phyloP scores from a whole-genome alignment of 2,888 invertebrate genomes.

The Orthosia gothica region DNA sequence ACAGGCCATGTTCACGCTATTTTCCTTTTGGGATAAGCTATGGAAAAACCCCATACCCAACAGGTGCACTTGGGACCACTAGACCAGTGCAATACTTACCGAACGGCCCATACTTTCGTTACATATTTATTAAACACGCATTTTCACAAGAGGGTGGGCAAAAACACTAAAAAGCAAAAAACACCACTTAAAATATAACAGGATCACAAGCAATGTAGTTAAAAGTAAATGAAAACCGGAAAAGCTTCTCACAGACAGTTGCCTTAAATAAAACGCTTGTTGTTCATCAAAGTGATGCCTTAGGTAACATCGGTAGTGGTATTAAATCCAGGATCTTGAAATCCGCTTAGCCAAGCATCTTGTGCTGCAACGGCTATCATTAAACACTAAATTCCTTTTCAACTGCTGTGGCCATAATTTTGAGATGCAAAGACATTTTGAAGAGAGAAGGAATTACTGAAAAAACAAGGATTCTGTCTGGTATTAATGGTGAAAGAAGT shows the following conservation, averaged over 20 bases:
- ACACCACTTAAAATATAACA: no score
- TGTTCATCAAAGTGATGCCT: conserved; percentile 53
- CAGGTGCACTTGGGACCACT: no score
- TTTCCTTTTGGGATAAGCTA: no score
- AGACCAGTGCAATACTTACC: no score
- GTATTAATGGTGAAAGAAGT: not conserved
- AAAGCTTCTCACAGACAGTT: not conserved
- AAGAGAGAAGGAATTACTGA: not conserved
- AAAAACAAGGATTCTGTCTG: not conserved
- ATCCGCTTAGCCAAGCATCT: conserved; percentile 80
- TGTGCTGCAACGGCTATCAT: conserved; percentile 81
- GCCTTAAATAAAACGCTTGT: conserved; percentile 13
- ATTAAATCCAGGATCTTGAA: conserved; percentile 67
- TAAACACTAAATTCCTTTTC: conserved; percentile 84
- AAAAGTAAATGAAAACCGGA: not conserved
- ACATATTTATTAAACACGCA: no score
- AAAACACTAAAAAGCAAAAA: no score
- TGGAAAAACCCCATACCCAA: no score
- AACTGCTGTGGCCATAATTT: conserved; percentile 68
- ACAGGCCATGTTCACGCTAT: no score
- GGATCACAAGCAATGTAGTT: not conserved
- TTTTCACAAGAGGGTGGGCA: no score
- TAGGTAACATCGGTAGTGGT: conserved; percentile 64
- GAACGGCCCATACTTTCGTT: no score
- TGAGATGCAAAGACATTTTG: conserved; percentile 2